phyloP scores from a whole-genome alignment of 2,797 vertebrate species.

The Mustela erminea region DNA sequence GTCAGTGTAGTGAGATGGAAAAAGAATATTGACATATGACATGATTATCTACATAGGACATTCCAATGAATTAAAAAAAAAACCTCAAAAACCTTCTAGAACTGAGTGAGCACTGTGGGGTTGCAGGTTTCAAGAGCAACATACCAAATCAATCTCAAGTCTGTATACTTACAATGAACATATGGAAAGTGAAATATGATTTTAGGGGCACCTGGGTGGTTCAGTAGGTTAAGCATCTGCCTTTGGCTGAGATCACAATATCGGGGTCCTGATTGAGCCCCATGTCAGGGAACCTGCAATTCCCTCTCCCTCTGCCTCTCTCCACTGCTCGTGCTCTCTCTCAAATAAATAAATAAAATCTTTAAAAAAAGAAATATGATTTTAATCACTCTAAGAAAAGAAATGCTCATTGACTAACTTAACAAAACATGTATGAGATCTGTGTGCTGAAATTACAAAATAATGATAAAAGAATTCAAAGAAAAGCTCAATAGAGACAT shows the following conservation, averaged over 20 bases:
- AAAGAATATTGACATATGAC: background rate
- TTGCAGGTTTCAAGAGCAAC: background rate
- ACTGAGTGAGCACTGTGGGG: background rate
- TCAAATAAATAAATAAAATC: background rate
- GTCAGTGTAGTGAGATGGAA: background rate
- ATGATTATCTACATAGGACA: background rate
- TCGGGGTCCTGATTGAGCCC: background rate
- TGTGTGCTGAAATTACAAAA: background rate
- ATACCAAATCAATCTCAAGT: background rate
- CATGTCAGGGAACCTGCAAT: background rate
- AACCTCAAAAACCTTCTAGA: background rate
- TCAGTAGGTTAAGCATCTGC: background rate
- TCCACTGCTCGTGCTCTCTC: background rate
- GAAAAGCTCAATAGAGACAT: background rate
- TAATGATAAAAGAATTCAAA: background rate
- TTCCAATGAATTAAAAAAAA: background rate
- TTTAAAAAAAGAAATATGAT: background rate
- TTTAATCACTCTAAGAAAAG: background rate
- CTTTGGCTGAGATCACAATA: background rate
- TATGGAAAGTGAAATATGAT: background rate
- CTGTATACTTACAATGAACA: background rate
- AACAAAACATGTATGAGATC: background rate
- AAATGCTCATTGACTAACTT: background rate
- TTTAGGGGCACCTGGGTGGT: background rate
- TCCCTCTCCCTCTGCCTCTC: background rate